phyloP scores from a whole-genome alignment of 2,113 vertebrate species.

The Lophotis ruficrista region DNA sequence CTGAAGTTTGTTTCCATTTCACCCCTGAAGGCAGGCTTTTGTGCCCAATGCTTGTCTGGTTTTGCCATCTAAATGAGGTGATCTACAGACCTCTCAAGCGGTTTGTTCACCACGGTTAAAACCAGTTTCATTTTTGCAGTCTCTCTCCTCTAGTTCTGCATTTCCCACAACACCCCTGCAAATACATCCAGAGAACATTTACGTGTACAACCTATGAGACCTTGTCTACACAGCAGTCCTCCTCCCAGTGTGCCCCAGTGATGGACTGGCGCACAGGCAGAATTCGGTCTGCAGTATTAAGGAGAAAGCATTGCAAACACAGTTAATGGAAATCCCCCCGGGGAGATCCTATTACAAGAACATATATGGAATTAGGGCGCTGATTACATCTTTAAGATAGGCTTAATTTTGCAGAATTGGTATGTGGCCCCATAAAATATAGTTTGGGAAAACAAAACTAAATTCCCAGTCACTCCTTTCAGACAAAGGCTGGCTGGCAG shows the following conservation, averaged over 20 bases:
- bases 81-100: neutral
- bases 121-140: neutral
- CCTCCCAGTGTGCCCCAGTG: neutral
- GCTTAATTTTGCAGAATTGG: neutral
- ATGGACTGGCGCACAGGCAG: rapidly evolving
- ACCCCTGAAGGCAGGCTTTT: neutral
- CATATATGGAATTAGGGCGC: neutral
- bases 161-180: neutral
- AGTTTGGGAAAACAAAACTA: neutral
- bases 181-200: rapidly evolving
- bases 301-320: neutral
- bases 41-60: neutral
- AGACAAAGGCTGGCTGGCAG: neutral
- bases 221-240: neutral
- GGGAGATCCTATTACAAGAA: neutral
- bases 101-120: neutral
- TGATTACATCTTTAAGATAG: neutral
- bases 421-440: neutral
- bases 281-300: rapidly evolving
- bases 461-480: neutral
- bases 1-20: neutral
- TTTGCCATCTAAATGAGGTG: neutral
- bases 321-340: neutral
- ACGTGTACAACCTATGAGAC: rapidly evolving
- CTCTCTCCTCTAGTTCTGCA: neutral